Evolutionary conservation across 2,888 invertebrate species (phyloP).

Genomic region (Cryptosula pallasiana): DNA sequence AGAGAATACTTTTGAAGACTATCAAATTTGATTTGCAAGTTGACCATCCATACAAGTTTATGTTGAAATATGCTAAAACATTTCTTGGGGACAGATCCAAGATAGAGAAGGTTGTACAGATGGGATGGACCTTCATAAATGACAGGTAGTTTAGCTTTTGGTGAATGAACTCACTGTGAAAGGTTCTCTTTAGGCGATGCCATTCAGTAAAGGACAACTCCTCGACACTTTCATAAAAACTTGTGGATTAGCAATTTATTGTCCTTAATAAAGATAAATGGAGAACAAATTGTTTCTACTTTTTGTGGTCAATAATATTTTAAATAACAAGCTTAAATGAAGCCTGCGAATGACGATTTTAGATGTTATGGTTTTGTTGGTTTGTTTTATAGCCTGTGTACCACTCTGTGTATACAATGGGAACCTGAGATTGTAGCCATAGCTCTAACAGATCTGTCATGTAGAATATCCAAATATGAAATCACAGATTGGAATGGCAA

Average conservation of each 20-base stretch:
- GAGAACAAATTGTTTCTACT: no score
- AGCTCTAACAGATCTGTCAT: conserved; percentile 91
- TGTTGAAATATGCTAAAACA: conserved; percentile 88
- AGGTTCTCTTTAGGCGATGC: no score
- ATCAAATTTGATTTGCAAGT: conserved; percentile 98
- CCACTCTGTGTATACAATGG: conserved; percentile 94
- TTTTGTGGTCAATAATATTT: no score
- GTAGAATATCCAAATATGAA: conserved; percentile 91
- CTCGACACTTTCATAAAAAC: no score
- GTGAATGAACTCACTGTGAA: neutral
- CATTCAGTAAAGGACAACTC: no score
- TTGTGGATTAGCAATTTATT: no score
- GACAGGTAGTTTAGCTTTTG: conserved; percentile 69
- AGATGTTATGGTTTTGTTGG: no score
- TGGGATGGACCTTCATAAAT: conserved; percentile 99
- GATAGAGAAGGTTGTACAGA: conserved; percentile 92
- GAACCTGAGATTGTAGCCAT: conserved; percentile 95
- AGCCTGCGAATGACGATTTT: no score
- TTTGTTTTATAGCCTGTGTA: conserved; percentile 76
- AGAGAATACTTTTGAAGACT: conserved; percentile 90
- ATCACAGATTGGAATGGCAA: conserved; percentile 82
- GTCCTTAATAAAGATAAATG: no score
- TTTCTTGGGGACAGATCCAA: conserved; percentile 84
- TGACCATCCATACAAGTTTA: conserved; percentile 90
- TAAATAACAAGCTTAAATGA: no score